Evolutionary conservation across 2,797 vertebrate genomes (phyloP).

Genomic region (Phalloptychus januarius): DNA sequence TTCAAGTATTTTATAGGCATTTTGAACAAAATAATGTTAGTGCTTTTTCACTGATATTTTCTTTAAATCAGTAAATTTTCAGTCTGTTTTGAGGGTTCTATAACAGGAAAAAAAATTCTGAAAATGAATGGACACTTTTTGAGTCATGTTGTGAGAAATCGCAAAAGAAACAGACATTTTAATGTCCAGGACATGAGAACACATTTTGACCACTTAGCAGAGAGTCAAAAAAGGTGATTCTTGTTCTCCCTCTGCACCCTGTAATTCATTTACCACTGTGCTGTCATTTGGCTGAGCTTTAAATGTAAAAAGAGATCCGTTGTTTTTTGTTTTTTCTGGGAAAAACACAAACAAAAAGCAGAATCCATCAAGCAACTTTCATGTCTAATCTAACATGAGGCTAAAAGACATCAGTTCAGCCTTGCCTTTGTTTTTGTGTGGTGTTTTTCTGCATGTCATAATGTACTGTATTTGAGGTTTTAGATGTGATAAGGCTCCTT

Average conservation of each 20-base stretch:
- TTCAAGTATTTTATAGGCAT: neutral
- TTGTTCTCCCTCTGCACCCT: conserved; percentile 52
- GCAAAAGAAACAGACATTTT: conserved; percentile 39
- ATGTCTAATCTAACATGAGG: conserved; percentile 45
- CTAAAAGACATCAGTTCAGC: conserved; percentile 36
- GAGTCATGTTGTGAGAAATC: conserved; percentile 25
- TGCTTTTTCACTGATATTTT: neutral
- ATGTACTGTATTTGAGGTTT: conserved; percentile 31
- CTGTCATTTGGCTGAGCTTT: conserved; percentile 69
- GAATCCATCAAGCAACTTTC: conserved; percentile 51
- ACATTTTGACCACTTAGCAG: conserved; percentile 67
- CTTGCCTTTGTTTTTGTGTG: conserved; percentile 33
- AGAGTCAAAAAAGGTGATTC: conserved; percentile 56
- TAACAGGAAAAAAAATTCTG: neutral
- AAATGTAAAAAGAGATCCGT: conserved; percentile 62
- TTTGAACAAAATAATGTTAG: neutral
- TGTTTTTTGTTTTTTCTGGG: conserved; percentile 62
- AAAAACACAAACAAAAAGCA: conserved; percentile 48
- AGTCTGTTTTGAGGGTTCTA: neutral
- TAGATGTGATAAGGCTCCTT: conserved; percentile 36
- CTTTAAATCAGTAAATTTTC: neutral
- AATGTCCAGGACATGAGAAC: conserved; percentile 51
- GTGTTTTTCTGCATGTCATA: conserved; percentile 11
- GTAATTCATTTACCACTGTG: conserved; percentile 66
- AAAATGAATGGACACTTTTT: conserved; percentile 30